Evolutionary conservation across 2,797 vertebrate species (phyloP), one percentile per base, ranked within the genome.

Genomic region (Meriones psammophilus): DNA sequence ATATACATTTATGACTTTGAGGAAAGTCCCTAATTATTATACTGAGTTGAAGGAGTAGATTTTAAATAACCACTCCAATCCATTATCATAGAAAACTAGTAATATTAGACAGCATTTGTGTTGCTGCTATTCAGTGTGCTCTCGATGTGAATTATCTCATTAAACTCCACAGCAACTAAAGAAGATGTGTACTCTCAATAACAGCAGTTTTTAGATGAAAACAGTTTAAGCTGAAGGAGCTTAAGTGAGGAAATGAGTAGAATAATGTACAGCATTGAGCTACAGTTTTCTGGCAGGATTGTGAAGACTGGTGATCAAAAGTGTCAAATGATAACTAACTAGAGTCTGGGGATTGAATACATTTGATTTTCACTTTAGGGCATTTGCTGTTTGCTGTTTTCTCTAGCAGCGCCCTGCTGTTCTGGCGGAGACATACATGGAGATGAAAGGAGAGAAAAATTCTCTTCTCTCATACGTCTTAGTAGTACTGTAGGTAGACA

Each of bases 31-130:
- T 36, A 46, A n/a, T 77, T 71, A 88, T 54, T 30, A 56, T 17
- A 88, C 39, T 33, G 4, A 83, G 42, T 64, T 93, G 3, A 79
- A 68, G 24, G 33, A 94, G 30, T 1, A 83, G 4, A 36, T 26
- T 79, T 93, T 18, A 81, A 94, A 62, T 91, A 94, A 77, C 56
- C 46, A 33, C 81, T 80, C 81, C 50, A 85, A 58, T 36, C 13
- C 1, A 76, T 79, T 89, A 74, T 95, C 86, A 42, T 39, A 91
- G 50, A 87, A 95, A 96, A 91, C 74, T 64, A 92, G 77, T n/a
- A 58, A 89, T 9, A 85, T 18, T 58, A 90, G 8, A 7, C 33
- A 95, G 33, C 4, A 60, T 84, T 87, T 76, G 3, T 79, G 5
- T 80, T 76, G 14, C 58, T 79, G 33, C 18, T 76, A 50, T 64